Percentiles rank a stretch among this genome's conserved stretches.
These are phyloP conservation scores for Picus viridis DNA, from an alignment of 2,797 vertebrate genomes.

Conservation along the genomic window DNA sequence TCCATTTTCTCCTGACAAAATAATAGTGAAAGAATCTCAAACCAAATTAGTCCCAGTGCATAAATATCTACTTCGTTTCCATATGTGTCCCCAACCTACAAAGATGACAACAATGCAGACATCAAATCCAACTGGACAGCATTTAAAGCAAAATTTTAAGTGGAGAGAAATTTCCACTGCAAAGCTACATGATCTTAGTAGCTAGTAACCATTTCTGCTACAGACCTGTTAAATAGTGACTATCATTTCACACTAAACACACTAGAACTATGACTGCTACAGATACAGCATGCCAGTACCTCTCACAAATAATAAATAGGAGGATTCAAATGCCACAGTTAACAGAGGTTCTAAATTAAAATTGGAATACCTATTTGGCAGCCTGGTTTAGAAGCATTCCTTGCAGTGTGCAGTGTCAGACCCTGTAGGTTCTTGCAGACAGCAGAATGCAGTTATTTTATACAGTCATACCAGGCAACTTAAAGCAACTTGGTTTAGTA, in stretches of 20 bases:
- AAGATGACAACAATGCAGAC: background rate
- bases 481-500: background rate
- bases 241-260: background rate
- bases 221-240: background rate
- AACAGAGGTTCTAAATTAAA: background rate
- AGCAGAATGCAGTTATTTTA: background rate
- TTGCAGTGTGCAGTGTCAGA: background rate
- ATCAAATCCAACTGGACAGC: background rate
- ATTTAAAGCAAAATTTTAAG: background rate
- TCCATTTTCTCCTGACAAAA: accelerated
- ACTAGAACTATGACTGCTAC: background rate
- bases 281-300: background rate
- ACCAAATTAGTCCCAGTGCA: constrained; percentile 77
- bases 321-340: background rate
- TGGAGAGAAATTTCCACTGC: background rate
- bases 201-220: background rate
- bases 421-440: background rate
- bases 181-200: background rate
- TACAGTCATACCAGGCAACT: background rate
- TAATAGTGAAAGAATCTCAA: constrained; percentile 56
- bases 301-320: background rate
- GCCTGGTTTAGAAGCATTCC: background rate
- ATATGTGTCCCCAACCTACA: background rate
- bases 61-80: constrained; percentile 78
- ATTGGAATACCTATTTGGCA: background rate